A percentile compares a stretch with the other conserved stretches of the same genome.
phyloP scores from a whole-genome alignment of 2,113 vertebrate species.

The Steatornis caripensis region DNA sequence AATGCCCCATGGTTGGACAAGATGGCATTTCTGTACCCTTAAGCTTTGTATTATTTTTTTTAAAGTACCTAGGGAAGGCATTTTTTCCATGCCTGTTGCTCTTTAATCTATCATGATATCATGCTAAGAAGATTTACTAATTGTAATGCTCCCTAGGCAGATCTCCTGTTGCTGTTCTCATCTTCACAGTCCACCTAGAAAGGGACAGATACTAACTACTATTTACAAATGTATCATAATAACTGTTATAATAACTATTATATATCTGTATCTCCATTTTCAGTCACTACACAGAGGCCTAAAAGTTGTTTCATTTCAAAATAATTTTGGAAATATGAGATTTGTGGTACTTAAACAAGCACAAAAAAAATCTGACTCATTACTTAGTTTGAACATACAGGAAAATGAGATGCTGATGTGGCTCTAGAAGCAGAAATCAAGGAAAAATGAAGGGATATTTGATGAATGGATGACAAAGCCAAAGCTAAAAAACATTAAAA shows the following conservation, averaged over 20 bases:
- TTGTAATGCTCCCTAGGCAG: background rate
- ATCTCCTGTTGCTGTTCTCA: background rate
- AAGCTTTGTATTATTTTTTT: background rate
- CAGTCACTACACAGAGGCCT: background rate
- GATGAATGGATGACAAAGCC: background rate
- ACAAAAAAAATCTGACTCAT: background rate
- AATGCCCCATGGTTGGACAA: background rate
- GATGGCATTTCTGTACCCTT: background rate
- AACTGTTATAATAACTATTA: too few relatives aligned
- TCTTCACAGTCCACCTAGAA: background rate
- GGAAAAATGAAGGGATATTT: background rate
- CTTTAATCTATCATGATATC: background rate
- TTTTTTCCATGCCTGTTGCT: background rate
- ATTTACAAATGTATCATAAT: background rate
- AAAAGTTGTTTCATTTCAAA: background rate
- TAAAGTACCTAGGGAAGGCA: background rate
- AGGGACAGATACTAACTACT: background rate
- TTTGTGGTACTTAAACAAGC: background rate
- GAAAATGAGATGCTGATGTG: background rate
- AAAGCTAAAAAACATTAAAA: background rate
- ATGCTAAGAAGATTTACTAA: background rate
- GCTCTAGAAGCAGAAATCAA: background rate
- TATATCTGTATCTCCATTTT: background rate
- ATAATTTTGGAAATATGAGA: background rate
- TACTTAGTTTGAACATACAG: background rate